Base-by-base conservation (phyloP, 2,888 invertebrate species). In the Drosophila niveifrons region DNA sequence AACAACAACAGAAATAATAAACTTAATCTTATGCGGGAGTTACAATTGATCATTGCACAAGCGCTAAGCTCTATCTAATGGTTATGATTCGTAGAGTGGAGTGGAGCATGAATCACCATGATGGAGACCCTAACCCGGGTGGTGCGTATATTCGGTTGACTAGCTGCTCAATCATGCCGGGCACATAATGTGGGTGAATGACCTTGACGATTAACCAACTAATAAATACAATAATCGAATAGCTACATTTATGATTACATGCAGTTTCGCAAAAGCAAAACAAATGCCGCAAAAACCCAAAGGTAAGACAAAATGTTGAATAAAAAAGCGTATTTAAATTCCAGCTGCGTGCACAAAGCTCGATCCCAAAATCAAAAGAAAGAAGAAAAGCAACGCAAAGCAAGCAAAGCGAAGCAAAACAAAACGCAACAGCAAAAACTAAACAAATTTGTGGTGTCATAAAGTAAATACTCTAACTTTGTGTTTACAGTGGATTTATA, bases 111-210 rank as follows among this genome's bases (percentile, higher is more conserved):
- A 73, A 7, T 74, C 75, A 76, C 29, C 13, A 23, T 23, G 11
- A 9, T 29, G 46, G 48, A 9, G 34, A 15, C 43, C 69, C 63
- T 41, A 48, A 23, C 23, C 23, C n/a, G n/a, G 29, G 0, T 1
- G 17, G 4, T 28, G 29, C n/a, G 36, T 6, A 36, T 0, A 2
- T 13, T 13, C 8, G 48, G 9, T 29, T 43, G 41, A 55, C 44
- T 34, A 50, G 11, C 66, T 59, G 44, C 7, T 77, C 65, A 57
- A 51, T 29, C 57, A 87, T 77, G 70, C 80, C 55, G 47, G 48
- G 55, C 89, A 82, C 85, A 78, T 58, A 76, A 77, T 75, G 62
- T 88, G 81, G 89, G 86, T 87, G 86, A 89, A 88, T 62, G 89
- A 87, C 86, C 86, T 87, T 87, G 88, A 74, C 23, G 55, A 74